Evolutionary conservation across 2,888 invertebrate genomes (phyloP).

Genomic region (Dryomyza anilis): DNA sequence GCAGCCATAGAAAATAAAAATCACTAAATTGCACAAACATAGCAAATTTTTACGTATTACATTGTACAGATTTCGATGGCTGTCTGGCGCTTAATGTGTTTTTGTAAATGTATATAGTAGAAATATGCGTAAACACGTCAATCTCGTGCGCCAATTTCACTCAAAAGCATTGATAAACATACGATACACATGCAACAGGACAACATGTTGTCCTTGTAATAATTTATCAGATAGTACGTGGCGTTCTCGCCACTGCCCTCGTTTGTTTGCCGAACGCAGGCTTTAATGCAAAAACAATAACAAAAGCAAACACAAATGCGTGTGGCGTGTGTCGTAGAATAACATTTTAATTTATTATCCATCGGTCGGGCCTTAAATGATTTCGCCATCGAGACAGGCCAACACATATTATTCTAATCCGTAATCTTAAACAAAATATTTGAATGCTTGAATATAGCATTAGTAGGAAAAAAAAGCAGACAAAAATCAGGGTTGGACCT

Average conservation of each 20-base stretch:
- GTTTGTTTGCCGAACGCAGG: too few relatives aligned
- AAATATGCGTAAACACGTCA: conserved; percentile 3
- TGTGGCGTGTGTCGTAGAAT: background rate
- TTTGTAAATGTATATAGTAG: background rate
- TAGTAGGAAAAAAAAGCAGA: background rate
- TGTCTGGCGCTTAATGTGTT: background rate
- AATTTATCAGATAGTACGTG: too few relatives aligned
- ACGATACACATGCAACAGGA: conserved; percentile 1
- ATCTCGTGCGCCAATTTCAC: background rate
- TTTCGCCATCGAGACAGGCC: conserved; percentile 6
- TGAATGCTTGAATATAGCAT: too few relatives aligned
- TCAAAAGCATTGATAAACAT: conserved; percentile 3
- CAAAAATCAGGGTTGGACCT: background rate
- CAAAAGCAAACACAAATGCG: background rate
- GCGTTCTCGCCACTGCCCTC: too few relatives aligned
- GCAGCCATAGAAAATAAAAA: too few relatives aligned
- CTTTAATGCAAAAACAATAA: background rate
- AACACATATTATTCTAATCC: conserved; percentile 4
- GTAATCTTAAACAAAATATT: background rate
- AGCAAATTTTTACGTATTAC: too few relatives aligned
- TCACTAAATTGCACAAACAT: too few relatives aligned
- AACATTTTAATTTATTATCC: conserved; percentile 13
- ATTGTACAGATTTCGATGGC: too few relatives aligned
- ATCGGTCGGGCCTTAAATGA: background rate
- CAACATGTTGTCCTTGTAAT: background rate